Evolutionary conservation across 2,797 vertebrate genomes (phyloP).

Genomic region (Cuculus canorus): DNA sequence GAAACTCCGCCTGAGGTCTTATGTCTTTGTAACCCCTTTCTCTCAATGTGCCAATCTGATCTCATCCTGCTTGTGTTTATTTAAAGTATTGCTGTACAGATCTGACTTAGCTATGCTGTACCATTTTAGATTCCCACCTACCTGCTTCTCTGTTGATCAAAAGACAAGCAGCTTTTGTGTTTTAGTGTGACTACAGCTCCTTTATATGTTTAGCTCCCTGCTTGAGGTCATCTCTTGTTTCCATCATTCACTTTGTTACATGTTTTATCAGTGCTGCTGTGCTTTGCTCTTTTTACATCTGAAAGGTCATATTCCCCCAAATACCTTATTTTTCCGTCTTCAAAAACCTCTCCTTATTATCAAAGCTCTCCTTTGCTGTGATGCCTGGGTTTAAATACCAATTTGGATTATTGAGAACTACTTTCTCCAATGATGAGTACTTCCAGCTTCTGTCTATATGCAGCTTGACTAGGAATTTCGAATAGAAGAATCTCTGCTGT

Average conservation of each 20-base stretch:
- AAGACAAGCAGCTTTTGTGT: neutral
- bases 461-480: neutral
- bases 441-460: neutral
- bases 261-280: neutral
- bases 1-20: neutral
- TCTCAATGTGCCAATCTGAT: neutral
- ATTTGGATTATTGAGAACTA: neutral
- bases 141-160: neutral
- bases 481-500: neutral
- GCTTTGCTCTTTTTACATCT: neutral
- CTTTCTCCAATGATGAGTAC: neutral
- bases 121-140: fast-evolving
- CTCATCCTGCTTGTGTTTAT: neutral
- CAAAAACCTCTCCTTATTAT: neutral
- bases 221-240: neutral
- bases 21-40: fast-evolving
- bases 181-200: neutral
- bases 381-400: neutral
- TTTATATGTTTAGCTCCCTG: neutral
- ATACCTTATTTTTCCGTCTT: neutral
- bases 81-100: neutral
- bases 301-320: neutral
- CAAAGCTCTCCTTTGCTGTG: neutral
- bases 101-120: neutral
- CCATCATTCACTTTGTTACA: fast-evolving